Evolutionary conservation across 2,797 vertebrate species (phyloP), one percentile per base, ranked within the genome.

Genomic region (Martes flavigula): DNA sequence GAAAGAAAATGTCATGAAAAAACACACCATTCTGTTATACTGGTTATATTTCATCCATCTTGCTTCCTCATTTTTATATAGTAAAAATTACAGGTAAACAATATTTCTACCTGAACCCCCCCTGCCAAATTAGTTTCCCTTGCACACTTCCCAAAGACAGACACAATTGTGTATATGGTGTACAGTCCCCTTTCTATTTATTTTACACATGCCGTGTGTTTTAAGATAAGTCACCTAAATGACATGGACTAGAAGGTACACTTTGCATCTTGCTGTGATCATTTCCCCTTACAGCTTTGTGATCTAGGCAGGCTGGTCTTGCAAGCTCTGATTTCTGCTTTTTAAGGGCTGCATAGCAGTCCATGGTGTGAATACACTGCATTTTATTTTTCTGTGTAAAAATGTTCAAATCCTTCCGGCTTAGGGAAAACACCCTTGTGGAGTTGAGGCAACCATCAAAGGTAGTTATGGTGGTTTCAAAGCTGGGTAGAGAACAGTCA

Each of bases 281-380:
- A 3, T 14, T 70, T 32, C 27, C 51, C 5, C 5, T 46, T n/a
- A 11, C n/a, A 8, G 18, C 51, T 90, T 32, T 38, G 48, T 30
- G 43, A n/a, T 75, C n/a, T 23, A 43, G 18, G 66, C n/a, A 30
- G 7, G 27, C 30, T 72, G n/a, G 27, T 46, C 58, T 35, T 64
- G 3, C 18, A 43, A 58, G 75, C 18, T 58, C 46, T n/a, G 23
- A 79, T 27, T 82, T 51, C 32, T 84, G 38, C 79, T 89, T 97
- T 91, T 87, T 82, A 96, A 43, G 60, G 1, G 93, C 90, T 51
- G 72, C 51, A 38, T 82, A 96, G 88, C 87, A 64, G 68, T 88
- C 75, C 84, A 27, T 25, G 5, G 38, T 27, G 35, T 58, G 87
- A 73, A 30, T 25, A 32, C 27, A 43, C 14, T 20, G 54, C 48